These are phyloP conservation scores for Artibeus lituratus DNA, from an alignment of 2,797 vertebrate species.

Conservation along the genomic window DNA sequence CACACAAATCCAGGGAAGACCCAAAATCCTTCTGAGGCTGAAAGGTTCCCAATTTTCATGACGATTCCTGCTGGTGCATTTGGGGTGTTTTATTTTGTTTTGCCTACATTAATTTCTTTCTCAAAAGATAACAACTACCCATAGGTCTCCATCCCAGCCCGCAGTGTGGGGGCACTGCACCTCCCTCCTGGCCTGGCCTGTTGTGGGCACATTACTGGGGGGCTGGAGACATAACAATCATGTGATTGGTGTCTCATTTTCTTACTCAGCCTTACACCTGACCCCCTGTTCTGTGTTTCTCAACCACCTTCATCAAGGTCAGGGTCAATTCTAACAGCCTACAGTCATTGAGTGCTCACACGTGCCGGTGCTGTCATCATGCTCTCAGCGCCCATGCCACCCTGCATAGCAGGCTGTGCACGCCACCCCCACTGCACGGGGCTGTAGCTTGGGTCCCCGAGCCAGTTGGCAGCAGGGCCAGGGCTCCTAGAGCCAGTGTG, in stretches of 20 bases:
- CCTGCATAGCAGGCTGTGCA: accelerated
- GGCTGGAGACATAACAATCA: accelerated
- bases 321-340: not conserved
- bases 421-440: not conserved
- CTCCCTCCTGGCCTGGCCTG: not conserved
- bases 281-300: not conserved
- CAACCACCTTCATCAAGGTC: accelerated
- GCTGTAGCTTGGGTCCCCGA: not conserved
- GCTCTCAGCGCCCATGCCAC: not conserved
- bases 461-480: not conserved
- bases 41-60: not conserved
- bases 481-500: accelerated
- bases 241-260: accelerated
- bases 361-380: accelerated
- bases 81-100: not conserved
- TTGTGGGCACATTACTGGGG: accelerated
- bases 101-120: not conserved
- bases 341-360: accelerated
- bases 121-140: not conserved
- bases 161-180: accelerated
- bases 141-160: not conserved
- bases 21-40: not conserved
- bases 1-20: not conserved
- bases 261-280: not conserved
- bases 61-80: not conserved